Base-by-base conservation (phyloP, 2,888 invertebrate species). In the Andricus curvator region DNA sequence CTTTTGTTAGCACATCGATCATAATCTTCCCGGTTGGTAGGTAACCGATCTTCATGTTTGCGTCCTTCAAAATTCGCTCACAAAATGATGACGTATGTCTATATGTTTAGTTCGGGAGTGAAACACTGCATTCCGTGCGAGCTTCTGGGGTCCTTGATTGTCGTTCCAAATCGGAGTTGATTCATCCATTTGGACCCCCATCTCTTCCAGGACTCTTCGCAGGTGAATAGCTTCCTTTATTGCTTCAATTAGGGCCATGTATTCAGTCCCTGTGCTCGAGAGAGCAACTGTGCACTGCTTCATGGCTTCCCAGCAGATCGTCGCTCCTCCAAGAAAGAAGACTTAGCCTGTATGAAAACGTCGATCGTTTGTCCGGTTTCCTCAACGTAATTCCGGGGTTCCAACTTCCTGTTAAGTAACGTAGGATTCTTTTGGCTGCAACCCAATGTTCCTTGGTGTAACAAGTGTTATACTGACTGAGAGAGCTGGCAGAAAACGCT, bases 351-450 rank as follows among this genome's bases (percentile, higher is more conserved):
- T 77, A 25, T 74, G 80, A 0, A 83, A 83, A 51, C 67, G 33
- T 17, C 33, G 64, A 64, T 64, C 64, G 15, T 64, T 29, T 15
- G 17, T 37, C 29, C 11, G 25, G 37, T n/a, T 25, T 29, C 17
- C 15, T 51, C 29, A 51, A 60, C 4, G 41, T 66, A 29, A 85
- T 81, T 17, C 74, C 48, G 6, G 80, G 29, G 6, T 37, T 60
- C 3, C 84, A 84, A 22, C 74, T 78, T 4, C 67, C 81, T 29
- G 81, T 83, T 22, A 87, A 37, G 62, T 88, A 88, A 3, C 82
- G 48, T 29, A 87, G 67, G 2, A 87, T 80, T 5, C 80, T 25
- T 56, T 86, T 86, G 0, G 84, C 83, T 5, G 83, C 84, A 13
- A 67, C 65, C 84, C 85, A 86, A 77, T 87, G 84, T 4, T 37